Conservation (phyloP, 2,113 vertebrate genomes). For the Piliocolobus tephrosceles region DNA sequence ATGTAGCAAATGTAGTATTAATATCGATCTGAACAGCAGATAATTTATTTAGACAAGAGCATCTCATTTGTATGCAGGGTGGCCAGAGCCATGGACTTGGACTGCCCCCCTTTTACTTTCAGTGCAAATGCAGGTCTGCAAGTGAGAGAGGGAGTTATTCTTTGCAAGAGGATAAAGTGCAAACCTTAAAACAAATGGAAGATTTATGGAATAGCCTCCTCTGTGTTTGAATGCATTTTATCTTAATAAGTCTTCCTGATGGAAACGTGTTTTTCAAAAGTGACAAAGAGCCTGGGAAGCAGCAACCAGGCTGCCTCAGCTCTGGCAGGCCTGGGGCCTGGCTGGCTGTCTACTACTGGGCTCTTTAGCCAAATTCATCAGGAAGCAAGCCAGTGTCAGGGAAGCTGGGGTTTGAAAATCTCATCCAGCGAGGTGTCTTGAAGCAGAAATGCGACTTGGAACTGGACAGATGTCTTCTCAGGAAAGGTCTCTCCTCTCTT, state of each 20-base stretch:
- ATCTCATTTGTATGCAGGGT: constrained; percentile 87
- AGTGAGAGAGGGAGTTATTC: constrained; percentile 72
- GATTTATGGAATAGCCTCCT: constrained; percentile 82
- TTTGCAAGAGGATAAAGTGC: constrained; percentile 82
- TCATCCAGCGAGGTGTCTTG: constrained; percentile 69
- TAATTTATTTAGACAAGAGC: constrained; percentile 88
- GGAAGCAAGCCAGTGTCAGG: constrained; percentile 44
- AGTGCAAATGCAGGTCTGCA: constrained; percentile 84
- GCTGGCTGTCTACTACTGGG: constrained; percentile 60
- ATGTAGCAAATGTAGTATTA: constrained; percentile 87
- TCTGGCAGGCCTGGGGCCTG: constrained; percentile 73
- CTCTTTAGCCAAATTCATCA: constrained; percentile 73
- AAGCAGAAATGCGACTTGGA: constrained; percentile 69
- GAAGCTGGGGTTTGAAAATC: constrained; percentile 41
- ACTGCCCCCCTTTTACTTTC: constrained; percentile 85
- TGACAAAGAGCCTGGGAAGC: constrained; percentile 84
- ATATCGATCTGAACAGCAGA: constrained; percentile 87
- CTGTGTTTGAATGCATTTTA: constrained; percentile 82
- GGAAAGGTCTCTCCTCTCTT: constrained; percentile 45
- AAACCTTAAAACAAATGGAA: constrained; percentile 87
- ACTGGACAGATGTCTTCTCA: constrained; percentile 62
- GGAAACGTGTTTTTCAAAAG: constrained; percentile 84
- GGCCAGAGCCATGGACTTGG: constrained; percentile 83
- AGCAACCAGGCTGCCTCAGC: constrained; percentile 80
- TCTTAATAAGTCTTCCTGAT: constrained; percentile 85